phyloP scores from a whole-genome alignment of 1,140 invertebrate genomes.

The Leptinotarsa defecta region DNA sequence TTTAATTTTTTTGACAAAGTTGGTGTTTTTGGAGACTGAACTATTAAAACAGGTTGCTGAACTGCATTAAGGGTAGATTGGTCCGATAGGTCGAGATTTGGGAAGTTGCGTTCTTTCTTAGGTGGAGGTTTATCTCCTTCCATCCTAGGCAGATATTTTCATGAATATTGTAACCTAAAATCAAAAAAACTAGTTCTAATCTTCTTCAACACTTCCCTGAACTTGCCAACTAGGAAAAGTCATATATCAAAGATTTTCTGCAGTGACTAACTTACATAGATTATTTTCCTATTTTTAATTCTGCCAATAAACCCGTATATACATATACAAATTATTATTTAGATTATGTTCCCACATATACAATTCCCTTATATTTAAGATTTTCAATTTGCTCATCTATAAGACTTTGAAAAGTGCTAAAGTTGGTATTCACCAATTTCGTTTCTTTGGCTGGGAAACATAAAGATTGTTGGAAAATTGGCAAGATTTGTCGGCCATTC shows the following conservation, averaged over 20 bases:
- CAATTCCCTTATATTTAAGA: background rate
- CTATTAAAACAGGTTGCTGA: constrained; percentile 50
- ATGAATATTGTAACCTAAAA: background rate
- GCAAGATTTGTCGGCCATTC: constrained; percentile 38
- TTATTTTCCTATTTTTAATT: constrained; percentile 20
- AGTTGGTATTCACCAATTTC: background rate
- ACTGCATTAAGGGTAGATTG: constrained; percentile 36
- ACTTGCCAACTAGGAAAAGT: background rate
- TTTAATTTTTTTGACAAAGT: constrained; percentile 55
- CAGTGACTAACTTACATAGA: background rate
- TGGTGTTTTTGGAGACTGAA: constrained; percentile 55
- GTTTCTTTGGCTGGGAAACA: background rate
- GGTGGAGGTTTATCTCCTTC: constrained; percentile 3
- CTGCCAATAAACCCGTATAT: constrained; percentile 9
- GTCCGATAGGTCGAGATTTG: constrained; percentile 43
- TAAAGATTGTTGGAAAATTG: constrained; percentile 9
- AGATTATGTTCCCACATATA: background rate
- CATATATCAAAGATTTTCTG: background rate
- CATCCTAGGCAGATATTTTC: background rate
- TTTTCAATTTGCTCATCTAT: background rate
- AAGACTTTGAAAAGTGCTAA: background rate
- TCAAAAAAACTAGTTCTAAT: background rate
- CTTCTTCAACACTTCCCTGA: background rate
- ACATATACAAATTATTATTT: constrained; percentile 10
- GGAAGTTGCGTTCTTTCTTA: constrained; percentile 51